Base-by-base conservation (phyloP, 2,113 vertebrate species). In the Scartelaos histophorus region DNA sequence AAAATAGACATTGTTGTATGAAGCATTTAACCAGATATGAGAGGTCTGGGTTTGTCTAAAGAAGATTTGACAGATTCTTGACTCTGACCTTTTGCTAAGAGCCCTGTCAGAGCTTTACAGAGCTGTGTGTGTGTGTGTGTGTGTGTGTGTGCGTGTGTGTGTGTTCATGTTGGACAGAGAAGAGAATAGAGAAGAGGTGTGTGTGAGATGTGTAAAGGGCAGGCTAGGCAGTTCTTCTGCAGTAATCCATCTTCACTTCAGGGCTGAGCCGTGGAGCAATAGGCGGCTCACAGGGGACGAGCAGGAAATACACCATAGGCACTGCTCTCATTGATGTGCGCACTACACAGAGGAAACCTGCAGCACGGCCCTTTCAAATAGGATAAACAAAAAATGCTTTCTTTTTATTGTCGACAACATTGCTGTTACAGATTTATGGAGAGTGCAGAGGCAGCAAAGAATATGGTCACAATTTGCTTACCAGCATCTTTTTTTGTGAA, bases 201-300 rank as follows among this genome's bases (percentile, higher is more conserved):
- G 80, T 88, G 85, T 81, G 82, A 86, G 76, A 80, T 81, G 87
- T 88, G 83, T 82, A 88, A 91, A 91, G 89, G 88, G 83, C 86
- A 90, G 85, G 82, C 79, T 84, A 83, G 78, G 75, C 79, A 85
- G 73, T 81, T 88, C 83, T 83, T 84, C 84, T 87, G 86, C 82
- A 89, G 86, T 90, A 88, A 92, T 91, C 88, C 84, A 86, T 92
- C 87, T 92, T 87, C 82, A 86, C 85, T 86, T 86, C 75, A 74
- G 83, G 79, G 77, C 76, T 83, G 75, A 85, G 79, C 82, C 65
- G 19, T 19, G 43, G 84, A 84, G 89, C 87, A 89, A 89, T 89
- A 87, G 89, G 89, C 89, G 5, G 66, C 85, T 80, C 83, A 46
- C 73, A 16, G 68, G 85, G 76, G 79, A 81, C 57, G 56, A 13